Percentiles rank a stretch among this genome's conserved stretches.
These are phyloP conservation scores for Augochlorella aurata DNA, from an alignment of 2,888 invertebrate genomes.

Conservation along the genomic window DNA sequence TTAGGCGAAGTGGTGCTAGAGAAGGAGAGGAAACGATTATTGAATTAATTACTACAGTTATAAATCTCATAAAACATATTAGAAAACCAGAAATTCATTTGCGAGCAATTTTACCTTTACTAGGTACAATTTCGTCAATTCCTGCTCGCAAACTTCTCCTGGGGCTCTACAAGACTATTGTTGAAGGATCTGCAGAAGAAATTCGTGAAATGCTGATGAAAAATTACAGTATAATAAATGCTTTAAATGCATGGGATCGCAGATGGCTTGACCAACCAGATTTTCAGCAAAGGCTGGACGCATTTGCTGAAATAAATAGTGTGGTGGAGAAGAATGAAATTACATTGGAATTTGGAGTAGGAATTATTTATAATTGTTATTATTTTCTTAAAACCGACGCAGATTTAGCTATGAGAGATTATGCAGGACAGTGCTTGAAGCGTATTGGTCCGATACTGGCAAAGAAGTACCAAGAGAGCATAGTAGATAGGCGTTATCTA, in stretches of 20 bases:
- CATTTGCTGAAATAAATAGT: conserved; percentile 87
- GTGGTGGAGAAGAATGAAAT: conserved; percentile 82
- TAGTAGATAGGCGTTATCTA: conserved; percentile 86
- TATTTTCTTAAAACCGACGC: conserved; percentile 90
- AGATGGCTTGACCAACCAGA: conserved; percentile 97
- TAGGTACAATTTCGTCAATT: conserved; percentile 86
- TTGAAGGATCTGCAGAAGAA: conserved; percentile 80
- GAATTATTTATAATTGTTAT: conserved; percentile 92
- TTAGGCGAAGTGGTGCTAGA: conserved; percentile 85
- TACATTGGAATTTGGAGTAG: conserved; percentile 86
- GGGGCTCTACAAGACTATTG: conserved; percentile 85
- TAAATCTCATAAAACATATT: conserved; percentile 89
- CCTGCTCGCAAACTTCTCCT: conserved; percentile 88
- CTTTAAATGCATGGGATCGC: conserved; percentile 93
- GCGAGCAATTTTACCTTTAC: conserved; percentile 88
- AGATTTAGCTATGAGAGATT: conserved; percentile 92
- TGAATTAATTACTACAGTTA: conserved; percentile 88
- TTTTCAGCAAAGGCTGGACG: conserved; percentile 90
- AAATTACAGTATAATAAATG: conserved; percentile 84
- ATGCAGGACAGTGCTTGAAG: conserved; percentile 89
- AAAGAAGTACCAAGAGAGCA: conserved; percentile 83
- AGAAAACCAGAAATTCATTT: conserved; percentile 86
- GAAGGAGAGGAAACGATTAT: conserved; percentile 87
- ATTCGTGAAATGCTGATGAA: conserved; percentile 81
- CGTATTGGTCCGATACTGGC: conserved; percentile 87